Conservation (phyloP, 35 echinoderm and acorn worm species). For the Holothuria glaberrima region DNA sequence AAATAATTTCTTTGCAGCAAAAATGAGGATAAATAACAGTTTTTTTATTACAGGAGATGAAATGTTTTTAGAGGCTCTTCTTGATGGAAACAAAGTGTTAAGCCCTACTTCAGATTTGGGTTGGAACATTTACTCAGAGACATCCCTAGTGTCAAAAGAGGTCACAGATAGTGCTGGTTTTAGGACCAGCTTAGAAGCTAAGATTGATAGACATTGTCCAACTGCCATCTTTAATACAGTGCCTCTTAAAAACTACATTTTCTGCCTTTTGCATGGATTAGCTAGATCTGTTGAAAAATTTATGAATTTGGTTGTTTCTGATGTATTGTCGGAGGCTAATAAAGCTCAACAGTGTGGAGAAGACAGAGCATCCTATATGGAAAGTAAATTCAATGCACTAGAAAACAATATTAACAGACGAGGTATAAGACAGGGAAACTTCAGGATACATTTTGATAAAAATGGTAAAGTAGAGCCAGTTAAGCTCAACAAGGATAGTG, state of each 20-base stretch:
- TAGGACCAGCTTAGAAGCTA: not conserved
- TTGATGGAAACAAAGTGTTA: conserved; percentile 43
- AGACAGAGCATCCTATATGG: not conserved
- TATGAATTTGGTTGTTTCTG: conserved; percentile 3
- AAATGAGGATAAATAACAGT: not conserved
- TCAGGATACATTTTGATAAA: conserved; percentile 61
- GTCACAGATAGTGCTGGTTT: not conserved
- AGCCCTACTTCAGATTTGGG: conserved; percentile 40
- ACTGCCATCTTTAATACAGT: conserved; percentile 10
- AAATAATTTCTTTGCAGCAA: not conserved
- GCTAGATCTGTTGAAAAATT: conserved; percentile 53
- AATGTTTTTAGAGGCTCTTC: conserved; percentile 56
- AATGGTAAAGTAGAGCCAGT: conserved; percentile 57
- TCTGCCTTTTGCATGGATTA: conserved; percentile 45
- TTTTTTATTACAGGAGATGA: conserved; percentile 45
- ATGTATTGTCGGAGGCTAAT: conserved; percentile 32
- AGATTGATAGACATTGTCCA: not conserved
- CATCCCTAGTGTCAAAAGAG: not conserved
- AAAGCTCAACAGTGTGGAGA: conserved; percentile 10
- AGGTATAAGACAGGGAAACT: conserved; percentile 63
- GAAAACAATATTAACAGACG: conserved; percentile 55
- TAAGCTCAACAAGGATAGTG: conserved; percentile 62
- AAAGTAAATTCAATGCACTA: too few species aligned
- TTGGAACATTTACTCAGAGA: conserved; percentile 52
- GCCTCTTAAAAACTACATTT: conserved; percentile 2